Percentiles rank a stretch among this genome's conserved stretches.
phyloP scores from a whole-genome alignment of 2,797 vertebrate species.

The Sebastes diaconus region DNA sequence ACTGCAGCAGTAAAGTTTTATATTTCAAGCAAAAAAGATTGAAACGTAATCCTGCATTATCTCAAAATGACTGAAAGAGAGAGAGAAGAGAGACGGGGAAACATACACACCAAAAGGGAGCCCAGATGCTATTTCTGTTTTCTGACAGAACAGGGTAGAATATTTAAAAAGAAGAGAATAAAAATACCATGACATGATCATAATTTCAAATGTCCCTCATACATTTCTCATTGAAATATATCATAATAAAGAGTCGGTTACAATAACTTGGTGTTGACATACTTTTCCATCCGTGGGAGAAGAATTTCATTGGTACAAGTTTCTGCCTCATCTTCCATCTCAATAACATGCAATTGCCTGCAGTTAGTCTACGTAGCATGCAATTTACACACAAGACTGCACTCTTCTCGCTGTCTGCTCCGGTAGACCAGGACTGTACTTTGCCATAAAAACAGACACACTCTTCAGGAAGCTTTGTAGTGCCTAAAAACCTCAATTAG shows the following conservation, averaged over 20 bases:
- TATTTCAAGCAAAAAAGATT: constrained; percentile 67
- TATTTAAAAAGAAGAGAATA: constrained; percentile 43
- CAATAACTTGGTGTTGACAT: constrained; percentile 52
- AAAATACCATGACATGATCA: constrained; percentile 56
- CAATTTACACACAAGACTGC: constrained; percentile 76
- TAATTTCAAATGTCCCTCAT: constrained; percentile 51
- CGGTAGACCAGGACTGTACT: constrained; percentile 50
- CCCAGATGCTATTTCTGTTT: constrained; percentile 56
- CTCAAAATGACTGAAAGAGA: constrained; percentile 57
- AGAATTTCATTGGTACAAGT: constrained; percentile 54
- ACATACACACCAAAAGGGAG: constrained; percentile 57
- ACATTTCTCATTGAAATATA: constrained; percentile 34
- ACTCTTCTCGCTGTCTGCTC: constrained; percentile 53
- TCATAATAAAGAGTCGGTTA: constrained; percentile 35
- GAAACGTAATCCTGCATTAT: constrained; percentile 73
- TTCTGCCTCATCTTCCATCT: constrained; percentile 66
- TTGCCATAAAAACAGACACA: constrained; percentile 65
- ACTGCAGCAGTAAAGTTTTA: constrained; percentile 72
- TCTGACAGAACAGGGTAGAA: constrained; percentile 39
- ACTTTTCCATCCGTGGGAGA: constrained; percentile 49
- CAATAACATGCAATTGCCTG: constrained; percentile 76
- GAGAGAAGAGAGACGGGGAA: constrained; percentile 13
- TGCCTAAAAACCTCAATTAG: constrained; percentile 85
- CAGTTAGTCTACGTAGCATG: constrained; percentile 75
- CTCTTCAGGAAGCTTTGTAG: constrained; percentile 76